These are phyloP conservation scores for Sepioteuthis lessoniana DNA, from an alignment of 2,888 invertebrate species.

Conservation along the genomic window DNA sequence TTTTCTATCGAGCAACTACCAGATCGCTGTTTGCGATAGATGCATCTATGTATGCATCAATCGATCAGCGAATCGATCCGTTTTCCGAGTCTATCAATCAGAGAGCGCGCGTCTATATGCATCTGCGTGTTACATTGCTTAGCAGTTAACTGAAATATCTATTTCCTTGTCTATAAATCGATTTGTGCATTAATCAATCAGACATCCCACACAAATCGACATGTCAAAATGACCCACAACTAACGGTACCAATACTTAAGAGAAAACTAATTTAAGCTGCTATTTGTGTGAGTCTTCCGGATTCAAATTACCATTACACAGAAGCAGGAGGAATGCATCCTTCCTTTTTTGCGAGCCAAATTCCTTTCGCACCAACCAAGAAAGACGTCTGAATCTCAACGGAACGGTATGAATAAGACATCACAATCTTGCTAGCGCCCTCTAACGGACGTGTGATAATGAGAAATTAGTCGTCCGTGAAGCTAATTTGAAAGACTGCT, in stretches of 20 bases:
- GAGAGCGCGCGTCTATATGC: too few relatives aligned
- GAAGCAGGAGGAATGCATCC: background rate
- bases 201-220: background rate
- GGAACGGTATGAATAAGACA: background rate
- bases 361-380: background rate
- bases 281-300: background rate
- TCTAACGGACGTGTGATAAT: background rate
- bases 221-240: background rate
- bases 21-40: background rate
- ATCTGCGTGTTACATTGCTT: background rate
- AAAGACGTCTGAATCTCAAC: background rate
- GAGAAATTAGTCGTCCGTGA: slow-evolving; percentile 13
- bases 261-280: background rate
- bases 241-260: background rate
- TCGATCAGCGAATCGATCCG: background rate
- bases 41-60: background rate
- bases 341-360: background rate
- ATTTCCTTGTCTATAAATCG: slow-evolving; percentile 4
- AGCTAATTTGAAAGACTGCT: background rate
- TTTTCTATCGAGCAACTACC: background rate
- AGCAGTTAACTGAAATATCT: background rate
- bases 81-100: background rate
- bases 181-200: background rate
- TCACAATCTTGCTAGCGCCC: background rate
- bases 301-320: background rate